Evolutionary conservation across 2,113 vertebrate species (phyloP), one percentile per base, ranked within the genome.

Genomic region (Megaceryle maxima): DNA sequence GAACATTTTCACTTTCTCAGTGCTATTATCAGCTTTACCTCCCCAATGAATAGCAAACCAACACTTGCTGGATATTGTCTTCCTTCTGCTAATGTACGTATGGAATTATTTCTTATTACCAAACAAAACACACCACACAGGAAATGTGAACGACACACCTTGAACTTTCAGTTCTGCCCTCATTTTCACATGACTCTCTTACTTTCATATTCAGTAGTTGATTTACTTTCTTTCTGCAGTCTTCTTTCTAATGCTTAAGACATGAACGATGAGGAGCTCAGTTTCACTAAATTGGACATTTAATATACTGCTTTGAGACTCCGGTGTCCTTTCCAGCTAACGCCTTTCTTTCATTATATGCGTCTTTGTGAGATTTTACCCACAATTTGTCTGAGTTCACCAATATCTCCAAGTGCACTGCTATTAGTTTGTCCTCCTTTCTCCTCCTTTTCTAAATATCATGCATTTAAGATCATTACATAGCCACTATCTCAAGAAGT

Each of bases 31-130:
- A 82, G 28, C 35, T 87, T 78, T 68, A 66, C 5, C 4, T 46
- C 37, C 16, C n/a, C 48, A 74, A 3, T 29, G 51, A 90, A 62
- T 0, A 67, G 19, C 17, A 87, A 17, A n/a, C 7, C 29, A 70
- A 25, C 10, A 11, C 9, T 21, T 67, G 25, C 25, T 56, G 10
- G 35, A n/a, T 59, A 62, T 4, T 55, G 6, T 44, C 39, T 53
- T 82, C 33, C 57, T 56, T 25, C 64, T 67, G 56, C 43, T 63
- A 74, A 59, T 0, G 0, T 10, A 48, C 0, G 1, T 5, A 44
- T 16, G 46, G 17, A 74, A 62, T n/a, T n/a, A 50, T 31, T 87
- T 75, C 66, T 75, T 68, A 60, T 26, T 28, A 39, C n/a, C 7
- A 70, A 64, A 59, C 39, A 78, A 63, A 88, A 86, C 2, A 2